Conservation (phyloP, 2,113 vertebrate genomes). For the Hemibagrus wyckioides region DNA sequence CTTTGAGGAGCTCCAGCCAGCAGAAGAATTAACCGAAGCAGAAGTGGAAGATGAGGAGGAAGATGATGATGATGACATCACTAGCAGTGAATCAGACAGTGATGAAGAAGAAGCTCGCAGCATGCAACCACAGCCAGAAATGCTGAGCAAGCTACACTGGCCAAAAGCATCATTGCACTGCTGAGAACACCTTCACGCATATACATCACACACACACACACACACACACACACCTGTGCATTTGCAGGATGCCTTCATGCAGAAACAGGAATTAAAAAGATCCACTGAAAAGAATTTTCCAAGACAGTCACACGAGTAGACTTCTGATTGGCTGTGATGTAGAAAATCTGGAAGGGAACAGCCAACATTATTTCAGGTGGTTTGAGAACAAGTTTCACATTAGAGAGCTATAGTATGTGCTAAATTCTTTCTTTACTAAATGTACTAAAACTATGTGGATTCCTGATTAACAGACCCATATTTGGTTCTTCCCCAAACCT, state of each 20-base stretch:
- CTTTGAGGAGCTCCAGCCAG: slow-evolving; percentile 75
- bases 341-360: background rate
- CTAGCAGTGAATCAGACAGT: slow-evolving; percentile 88
- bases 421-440: background rate
- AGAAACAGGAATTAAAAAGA: slow-evolving; percentile 38
- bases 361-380: background rate
- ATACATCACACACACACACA: background rate
- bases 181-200: slow-evolving; percentile 63
- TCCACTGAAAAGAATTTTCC: slow-evolving; percentile 27
- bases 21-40: slow-evolving; percentile 82
- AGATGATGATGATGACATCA: slow-evolving; percentile 81
- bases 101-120: slow-evolving; percentile 78
- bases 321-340: background rate
- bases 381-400: background rate
- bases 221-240: slow-evolving; percentile 25
- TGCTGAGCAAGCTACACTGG: slow-evolving; percentile 85
- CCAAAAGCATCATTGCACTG: slow-evolving; percentile 85
- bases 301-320: background rate
- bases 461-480: background rate
- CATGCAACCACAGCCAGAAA: slow-evolving; percentile 71
- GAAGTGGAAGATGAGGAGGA: slow-evolving; percentile 80
- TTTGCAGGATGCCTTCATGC: slow-evolving; percentile 33
- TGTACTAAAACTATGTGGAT: background rate
- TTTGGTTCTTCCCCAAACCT: background rate
- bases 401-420: background rate